Evolutionary conservation across 2,888 invertebrate genomes (phyloP), one percentile per base, ranked within the genome.

Genomic region (Nowickia ferox): DNA sequence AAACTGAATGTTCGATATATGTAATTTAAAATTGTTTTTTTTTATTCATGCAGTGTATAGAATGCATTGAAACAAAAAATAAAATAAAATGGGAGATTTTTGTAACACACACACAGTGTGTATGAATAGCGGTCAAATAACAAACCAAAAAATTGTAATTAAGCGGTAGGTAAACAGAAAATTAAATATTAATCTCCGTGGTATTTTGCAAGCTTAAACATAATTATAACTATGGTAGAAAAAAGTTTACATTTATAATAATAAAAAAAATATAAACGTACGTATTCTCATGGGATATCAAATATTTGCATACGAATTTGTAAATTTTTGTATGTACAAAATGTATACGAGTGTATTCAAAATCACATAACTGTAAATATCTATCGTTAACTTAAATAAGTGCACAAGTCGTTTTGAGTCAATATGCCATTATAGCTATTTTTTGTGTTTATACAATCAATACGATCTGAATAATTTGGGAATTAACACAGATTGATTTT

Each of bases 161-260:
- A 88, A 88, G 88, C 87, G 87, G 85, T 87, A 85, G 86, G 87
- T 88, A 88, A 88, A 88, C 87, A 88, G 87, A 87, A 88, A 88
- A 88, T 88, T 88, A 88, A 88, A 87, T 88, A 88, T 88, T 88
- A 88, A 88, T 88, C 87, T 84, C 88, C 30, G 81, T 72, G 84
- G 87, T 84, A 84, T 85, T 87, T 86, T 86, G 69, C 87, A 87
- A 83, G 87, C 83, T 86, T 84, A 79, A 87, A 87, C 86, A 84
- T 87, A 88, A 88, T 88, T 88, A 88, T 79, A 81, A 76, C 76
- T 69, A 42, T 76, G 61, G 72, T 42, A 48, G 44, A 72, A 22
- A 19, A 22, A 38, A 71, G 5, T 30, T 42, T 30, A 15, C 3
- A 65, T 30, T n/a, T 30, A 72, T 40, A 61, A 9, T 15, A 66